Evolutionary conservation across 2,797 vertebrate species (phyloP).

Genomic region (Graptemys geographica): DNA sequence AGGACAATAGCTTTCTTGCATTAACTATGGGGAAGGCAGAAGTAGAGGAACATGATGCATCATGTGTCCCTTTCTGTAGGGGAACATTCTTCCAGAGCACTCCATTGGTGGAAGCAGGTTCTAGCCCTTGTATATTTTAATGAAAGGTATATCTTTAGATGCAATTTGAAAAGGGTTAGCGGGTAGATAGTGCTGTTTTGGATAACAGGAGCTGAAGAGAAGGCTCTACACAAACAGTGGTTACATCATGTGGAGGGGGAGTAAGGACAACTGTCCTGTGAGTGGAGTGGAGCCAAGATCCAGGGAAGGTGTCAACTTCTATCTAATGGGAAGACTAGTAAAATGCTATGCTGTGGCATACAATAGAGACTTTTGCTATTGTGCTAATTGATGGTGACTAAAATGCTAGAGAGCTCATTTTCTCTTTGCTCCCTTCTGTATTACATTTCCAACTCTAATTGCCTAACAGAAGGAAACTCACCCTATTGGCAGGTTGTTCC

Average conservation of each 20-base stretch:
- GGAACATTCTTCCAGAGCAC: not conserved
- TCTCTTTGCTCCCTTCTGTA: not conserved
- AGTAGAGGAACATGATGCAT: not conserved
- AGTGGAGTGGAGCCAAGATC: not conserved
- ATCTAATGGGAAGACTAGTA: not conserved
- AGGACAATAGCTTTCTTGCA: not conserved
- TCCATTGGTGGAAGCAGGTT: not conserved
- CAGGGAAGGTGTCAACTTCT: not conserved
- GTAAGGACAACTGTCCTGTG: not conserved
- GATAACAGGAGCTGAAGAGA: not conserved
- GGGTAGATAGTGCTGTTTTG: not conserved
- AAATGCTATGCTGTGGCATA: not conserved
- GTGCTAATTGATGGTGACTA: not conserved
- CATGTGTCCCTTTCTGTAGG: not conserved
- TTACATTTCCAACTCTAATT: not conserved
- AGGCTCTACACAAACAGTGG: not conserved
- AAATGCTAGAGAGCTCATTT: not conserved
- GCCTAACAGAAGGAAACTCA: not conserved
- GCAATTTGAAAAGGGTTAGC: not conserved
- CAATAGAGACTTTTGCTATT: not conserved
- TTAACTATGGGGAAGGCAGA: not conserved
- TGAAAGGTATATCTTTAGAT: constrained; percentile 7
- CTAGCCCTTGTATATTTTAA: not conserved
- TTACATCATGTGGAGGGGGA: not conserved
- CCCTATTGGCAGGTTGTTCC: not conserved